Evolutionary conservation across 1,140 invertebrate genomes (phyloP).

Genomic region (Drosophila subpulchrella): DNA sequence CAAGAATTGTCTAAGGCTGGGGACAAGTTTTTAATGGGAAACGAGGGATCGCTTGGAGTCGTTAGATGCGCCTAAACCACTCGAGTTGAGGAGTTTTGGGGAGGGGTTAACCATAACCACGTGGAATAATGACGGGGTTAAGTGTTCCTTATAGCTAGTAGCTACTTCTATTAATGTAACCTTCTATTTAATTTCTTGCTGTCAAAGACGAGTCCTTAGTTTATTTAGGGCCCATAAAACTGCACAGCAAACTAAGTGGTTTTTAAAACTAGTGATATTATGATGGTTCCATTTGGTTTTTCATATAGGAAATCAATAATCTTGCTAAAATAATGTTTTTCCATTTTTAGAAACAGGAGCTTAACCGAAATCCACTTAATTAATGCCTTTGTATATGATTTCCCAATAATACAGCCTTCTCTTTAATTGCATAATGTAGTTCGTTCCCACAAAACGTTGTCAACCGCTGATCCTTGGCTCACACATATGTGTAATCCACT

Average conservation of each 20-base stretch:
- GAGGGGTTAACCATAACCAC: conserved; percentile 10
- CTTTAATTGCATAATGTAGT: conserved; percentile 14
- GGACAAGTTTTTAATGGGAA: conserved; percentile 49
- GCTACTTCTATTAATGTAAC: conserved; percentile 12
- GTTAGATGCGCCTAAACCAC: conserved; percentile 38
- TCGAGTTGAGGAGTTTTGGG: conserved; percentile 17
- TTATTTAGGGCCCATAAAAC: not conserved
- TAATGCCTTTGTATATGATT: not conserved
- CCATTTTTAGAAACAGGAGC: not conserved
- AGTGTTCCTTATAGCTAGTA: conserved; percentile 2
- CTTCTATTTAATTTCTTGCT: conserved; percentile 4
- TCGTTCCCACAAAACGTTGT: conserved; percentile 30
- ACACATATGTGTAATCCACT: conserved; percentile 3
- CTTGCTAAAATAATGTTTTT: not conserved
- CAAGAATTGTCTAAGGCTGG: conserved; percentile 51
- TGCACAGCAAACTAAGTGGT: not conserved
- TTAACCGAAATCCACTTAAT: not conserved
- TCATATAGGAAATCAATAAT: too few relatives aligned
- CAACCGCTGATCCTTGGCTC: conserved; percentile 29
- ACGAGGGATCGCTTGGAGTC: conserved; percentile 20
- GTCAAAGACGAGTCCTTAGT: not conserved
- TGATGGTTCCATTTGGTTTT: too few relatives aligned
- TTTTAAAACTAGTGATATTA: not conserved
- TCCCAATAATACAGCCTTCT: not conserved
- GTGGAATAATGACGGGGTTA: conserved; percentile 21